phyloP scores from a whole-genome alignment of 2,888 invertebrate species.

The Siphlonurus alternatus region DNA sequence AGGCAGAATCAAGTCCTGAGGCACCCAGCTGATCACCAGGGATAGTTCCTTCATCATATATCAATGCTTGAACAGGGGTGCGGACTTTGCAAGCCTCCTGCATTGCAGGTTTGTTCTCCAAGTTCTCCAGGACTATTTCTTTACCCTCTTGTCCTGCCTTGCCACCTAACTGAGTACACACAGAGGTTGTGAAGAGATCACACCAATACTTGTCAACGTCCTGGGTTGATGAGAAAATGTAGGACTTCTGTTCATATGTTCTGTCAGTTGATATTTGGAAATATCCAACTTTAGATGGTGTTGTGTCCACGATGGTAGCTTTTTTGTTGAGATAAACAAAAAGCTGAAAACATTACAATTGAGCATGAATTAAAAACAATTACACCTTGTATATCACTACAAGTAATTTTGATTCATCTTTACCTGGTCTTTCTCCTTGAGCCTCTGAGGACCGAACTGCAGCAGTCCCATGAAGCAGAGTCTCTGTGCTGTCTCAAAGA shows the following conservation, averaged over 20 bases:
- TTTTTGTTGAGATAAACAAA: constrained; percentile 48
- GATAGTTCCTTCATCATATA: constrained; percentile 36
- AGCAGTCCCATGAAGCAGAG: constrained; percentile 49
- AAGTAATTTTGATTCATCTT: too few relatives aligned
- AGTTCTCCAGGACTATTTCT: constrained; percentile 12
- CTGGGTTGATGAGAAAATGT: constrained; percentile 32
- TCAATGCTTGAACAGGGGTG: constrained; percentile 27
- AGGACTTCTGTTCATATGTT: constrained; percentile 36
- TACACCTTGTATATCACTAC: too few relatives aligned
- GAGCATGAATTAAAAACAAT: not conserved
- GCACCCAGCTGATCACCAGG: constrained; percentile 60
- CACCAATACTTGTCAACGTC: constrained; percentile 50
- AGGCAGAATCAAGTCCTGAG: constrained; percentile 50
- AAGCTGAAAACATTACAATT: constrained; percentile 20
- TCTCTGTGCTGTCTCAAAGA: constrained; percentile 36
- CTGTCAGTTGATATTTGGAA: constrained; percentile 35
- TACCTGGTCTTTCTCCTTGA: constrained; percentile 50
- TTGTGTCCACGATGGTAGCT: constrained; percentile 46
- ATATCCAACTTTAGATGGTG: constrained; percentile 41
- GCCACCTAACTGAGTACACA: constrained; percentile 44
- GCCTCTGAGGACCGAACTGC: constrained; percentile 44
- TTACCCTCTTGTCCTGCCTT: constrained; percentile 14
- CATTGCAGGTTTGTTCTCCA: not conserved
- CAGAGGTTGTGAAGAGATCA: constrained; percentile 45
- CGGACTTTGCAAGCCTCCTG: constrained; percentile 12